These are phyloP conservation scores for Scartelaos histophorus DNA, from an alignment of 2,113 vertebrate species.

Conservation along the genomic window DNA sequence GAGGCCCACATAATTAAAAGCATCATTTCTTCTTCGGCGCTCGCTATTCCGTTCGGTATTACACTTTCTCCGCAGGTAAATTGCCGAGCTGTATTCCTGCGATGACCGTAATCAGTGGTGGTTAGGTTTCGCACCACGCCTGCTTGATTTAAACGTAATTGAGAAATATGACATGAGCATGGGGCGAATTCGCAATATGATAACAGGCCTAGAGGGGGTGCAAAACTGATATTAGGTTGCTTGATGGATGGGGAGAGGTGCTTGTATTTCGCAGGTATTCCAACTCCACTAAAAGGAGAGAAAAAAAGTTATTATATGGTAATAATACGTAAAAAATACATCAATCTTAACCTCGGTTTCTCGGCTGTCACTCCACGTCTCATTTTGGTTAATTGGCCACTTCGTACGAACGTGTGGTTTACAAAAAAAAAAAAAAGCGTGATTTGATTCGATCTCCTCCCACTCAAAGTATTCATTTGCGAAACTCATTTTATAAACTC, in stretches of 20 bases:
- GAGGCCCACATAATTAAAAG: conserved; percentile 74
- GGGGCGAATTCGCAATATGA: conserved; percentile 58
- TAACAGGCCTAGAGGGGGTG: conserved; percentile 53
- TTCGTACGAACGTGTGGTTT: conserved; percentile 9
- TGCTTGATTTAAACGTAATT: conserved; percentile 74
- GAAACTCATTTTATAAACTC: conserved; percentile 24
- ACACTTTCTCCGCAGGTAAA: conserved; percentile 66
- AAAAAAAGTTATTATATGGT: conserved; percentile 54
- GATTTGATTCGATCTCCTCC: conserved; percentile 40
- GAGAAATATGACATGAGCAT: conserved; percentile 72
- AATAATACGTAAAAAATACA: conserved; percentile 53
- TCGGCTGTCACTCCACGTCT: conserved; percentile 5
- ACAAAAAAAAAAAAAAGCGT: conserved; percentile 16
- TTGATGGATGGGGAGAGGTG: conserved; percentile 47
- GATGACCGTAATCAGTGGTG: conserved; percentile 69
- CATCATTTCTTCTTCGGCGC: conserved; percentile 65
- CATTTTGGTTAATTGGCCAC: conserved; percentile 42
- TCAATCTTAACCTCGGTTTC: conserved; percentile 16
- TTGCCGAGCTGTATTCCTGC: conserved; percentile 69
- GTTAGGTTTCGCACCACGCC: conserved; percentile 71
- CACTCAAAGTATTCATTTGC: conserved; percentile 16
- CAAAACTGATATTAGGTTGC: conserved; percentile 57
- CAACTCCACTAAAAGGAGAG: conserved; percentile 2
- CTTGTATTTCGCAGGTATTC: conserved; percentile 35
- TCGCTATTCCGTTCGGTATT: conserved; percentile 65